Evolutionary conservation across 2,888 invertebrate species (phyloP).

Genomic region (Tetranychus piercei): DNA sequence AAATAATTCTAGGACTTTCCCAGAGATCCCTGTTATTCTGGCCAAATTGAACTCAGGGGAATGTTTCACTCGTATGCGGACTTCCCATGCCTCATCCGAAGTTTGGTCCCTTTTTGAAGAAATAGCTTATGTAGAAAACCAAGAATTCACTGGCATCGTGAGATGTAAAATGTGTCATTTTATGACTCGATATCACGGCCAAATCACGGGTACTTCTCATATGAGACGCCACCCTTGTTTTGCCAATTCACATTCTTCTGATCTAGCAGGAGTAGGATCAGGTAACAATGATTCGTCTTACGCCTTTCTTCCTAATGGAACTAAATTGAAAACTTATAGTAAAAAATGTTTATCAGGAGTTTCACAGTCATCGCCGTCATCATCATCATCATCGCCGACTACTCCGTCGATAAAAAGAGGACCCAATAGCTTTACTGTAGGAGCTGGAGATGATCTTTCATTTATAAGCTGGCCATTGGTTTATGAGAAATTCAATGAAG

Average conservation of each 20-base stretch:
- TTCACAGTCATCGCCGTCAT: not conserved
- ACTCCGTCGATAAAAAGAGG: not conserved
- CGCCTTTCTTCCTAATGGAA: not conserved
- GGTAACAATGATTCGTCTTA: not conserved
- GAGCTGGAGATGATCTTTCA: not conserved
- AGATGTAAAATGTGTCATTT: slow-evolving; percentile 18
- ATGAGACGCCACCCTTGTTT: slow-evolving; percentile 21
- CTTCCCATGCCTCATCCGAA: slow-evolving; percentile 18
- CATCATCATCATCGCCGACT: not conserved
- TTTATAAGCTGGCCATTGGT: not conserved
- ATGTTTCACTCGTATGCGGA: slow-evolving; percentile 17
- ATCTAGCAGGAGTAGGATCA: not conserved
- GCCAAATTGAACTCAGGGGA: slow-evolving; percentile 17
- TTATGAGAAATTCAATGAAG: slow-evolving; percentile 5
- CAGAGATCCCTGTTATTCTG: slow-evolving; percentile 17
- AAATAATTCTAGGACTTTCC: slow-evolving; percentile 13
- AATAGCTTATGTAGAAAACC: slow-evolving; percentile 14
- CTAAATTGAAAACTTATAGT: not conserved
- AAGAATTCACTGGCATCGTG: slow-evolving; percentile 20
- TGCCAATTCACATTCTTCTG: slow-evolving; percentile 12
- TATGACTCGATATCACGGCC: slow-evolving; percentile 21
- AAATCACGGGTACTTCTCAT: slow-evolving; percentile 21
- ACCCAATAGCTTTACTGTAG: not conserved
- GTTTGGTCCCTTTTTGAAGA: slow-evolving; percentile 21
- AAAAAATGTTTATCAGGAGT: not conserved